Evolutionary conservation across 2,797 vertebrate species (phyloP), one percentile per base, ranked within the genome.

Genomic region (Zalophus californianus): DNA sequence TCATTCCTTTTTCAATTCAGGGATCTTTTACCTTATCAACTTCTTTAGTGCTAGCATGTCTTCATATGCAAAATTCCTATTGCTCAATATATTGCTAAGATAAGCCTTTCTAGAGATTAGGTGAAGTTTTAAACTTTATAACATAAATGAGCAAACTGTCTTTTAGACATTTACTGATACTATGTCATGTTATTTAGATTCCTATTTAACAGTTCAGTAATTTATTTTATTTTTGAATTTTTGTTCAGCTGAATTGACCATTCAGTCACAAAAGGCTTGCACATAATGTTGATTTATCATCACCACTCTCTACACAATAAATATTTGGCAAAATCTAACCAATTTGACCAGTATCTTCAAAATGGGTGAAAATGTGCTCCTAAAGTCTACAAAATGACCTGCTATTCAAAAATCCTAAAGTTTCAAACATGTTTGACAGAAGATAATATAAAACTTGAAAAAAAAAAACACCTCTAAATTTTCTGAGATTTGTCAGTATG

Each of bases 401-500:
- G 25, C 38, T 95, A 35, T 44, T 95, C 16, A 87, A 86, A 90
- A 60, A 56, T 90, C 27, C 54, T 78, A 35, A 94, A 86, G 35
- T 82, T 95, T 94, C 35, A 90, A 48, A 79, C 9, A 32, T 48
- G 11, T 87, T 95, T 92, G 13, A 15, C 7, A 79, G 32, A 90
- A 78, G 32, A 79, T 85, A 95, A 86, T 27, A 83, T 73, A 80
- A 73, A 82, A 94, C 4, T 70, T 93, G 11, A 48, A 82, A 94
- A 9, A 72, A 75, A 44, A 41, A 11, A 35, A 35, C 35, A 38
- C 20, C 35, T 95, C 32, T 60, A 62, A 1, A 52, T 48, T 79
- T 96, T 93, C 75, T 93, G 4, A 70, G n/a, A 88, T 85, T 83
- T 86, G 7, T 86, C 9, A 75, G 18, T n/a, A 54, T 88, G 90